Evolutionary conservation across 2,113 vertebrate species (phyloP), one percentile per base, ranked within the genome.

Genomic region (Heptranchias perlo): DNA sequence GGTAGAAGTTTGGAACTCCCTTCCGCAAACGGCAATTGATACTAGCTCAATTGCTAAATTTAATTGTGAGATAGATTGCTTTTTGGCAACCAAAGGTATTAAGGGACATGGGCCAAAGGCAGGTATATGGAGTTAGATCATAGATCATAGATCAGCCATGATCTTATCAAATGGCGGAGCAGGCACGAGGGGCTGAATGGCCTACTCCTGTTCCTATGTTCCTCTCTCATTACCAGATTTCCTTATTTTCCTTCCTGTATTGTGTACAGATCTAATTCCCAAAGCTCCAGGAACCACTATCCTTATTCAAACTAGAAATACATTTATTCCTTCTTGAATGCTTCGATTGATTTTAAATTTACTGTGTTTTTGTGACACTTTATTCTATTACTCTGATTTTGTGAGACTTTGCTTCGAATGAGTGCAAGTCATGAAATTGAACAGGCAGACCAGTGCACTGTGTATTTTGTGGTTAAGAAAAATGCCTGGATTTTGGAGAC

Each of bases 391-490:
- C 78, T 39, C 35, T 64, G 89, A 62, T 62, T 93, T 35, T 93
- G 89, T 39, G 7, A 39, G 35, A 58, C 58, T 61, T 93, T 58
- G 39, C 18, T 93, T 93, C 58, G 58, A n/a, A 39, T 35, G 35
- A 39, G 0, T 64, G n/a, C 58, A 93, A 62, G n/a, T 62, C 89
- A 61, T 64, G 35, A 62, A 93, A 64, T 4, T 62, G 89, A 93
- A 23, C 54, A 39, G 52, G 49, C 78, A 89, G 54, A 35, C 6
- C 0, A 61, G 14, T 18, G 28, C 52, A 18, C 87, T n/a, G 52
- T 8, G 1, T 35, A 93, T 93, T 64, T 21, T 93, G 89, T 93
- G 89, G 58, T 93, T 64, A 93, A 93, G 58, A 93, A 62, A 62
- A 39, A 64, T 62, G 58, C 5, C 35, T 47, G 35, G n/a, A 39